Evolutionary conservation across 2,888 invertebrate genomes (phyloP), one percentile per base, ranked within the genome.

Genomic region (Temnothorax ravouxi): DNA sequence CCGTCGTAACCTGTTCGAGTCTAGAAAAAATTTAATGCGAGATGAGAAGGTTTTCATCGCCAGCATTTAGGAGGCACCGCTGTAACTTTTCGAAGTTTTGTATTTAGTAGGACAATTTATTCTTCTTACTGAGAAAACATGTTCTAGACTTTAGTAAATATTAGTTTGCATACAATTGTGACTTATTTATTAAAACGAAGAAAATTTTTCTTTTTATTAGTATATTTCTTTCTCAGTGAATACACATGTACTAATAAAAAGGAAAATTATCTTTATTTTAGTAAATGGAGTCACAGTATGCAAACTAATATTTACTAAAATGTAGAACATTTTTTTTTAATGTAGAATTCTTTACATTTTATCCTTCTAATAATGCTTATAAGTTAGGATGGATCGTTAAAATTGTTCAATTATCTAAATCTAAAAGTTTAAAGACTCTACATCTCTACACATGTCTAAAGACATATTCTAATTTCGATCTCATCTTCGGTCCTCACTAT

Each of bases 21-120:
- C 15, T 29, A n/a, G 44, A 34, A 29, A 47, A 75, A n/a, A 62
- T 75, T 50, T 9, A 44, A 61, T 3, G 38, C 75, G 9, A 52
- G 38, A 8, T 76, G 15, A 44, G 3, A 29, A 29, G 29, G 3
- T 29, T 38, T 38, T 38, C 38, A 38, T 38, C 18, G 25, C 29
- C 29, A 29, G 29, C 8, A 44, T 34, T 59, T 44, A 25, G 3
- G 18, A 59, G 0, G 8, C 18, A 41, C 44, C 13, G 5, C 4
- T 44, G 1, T 61, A 74, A 61, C 1, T 21, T 54, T 15, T 38
- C 18, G n/a, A 71, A 38, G 3, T 54, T n/a, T 52, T 9, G 6
- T 67, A 67, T 13, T 44, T 47, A 54, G 56, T 56, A 21, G 21
- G 2, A 38, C 3, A 29, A 50, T 52, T 52, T 38, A 38, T 4